Base-by-base conservation (phyloP, 2,113 vertebrate species). In the Cebidichthys violaceus region DNA sequence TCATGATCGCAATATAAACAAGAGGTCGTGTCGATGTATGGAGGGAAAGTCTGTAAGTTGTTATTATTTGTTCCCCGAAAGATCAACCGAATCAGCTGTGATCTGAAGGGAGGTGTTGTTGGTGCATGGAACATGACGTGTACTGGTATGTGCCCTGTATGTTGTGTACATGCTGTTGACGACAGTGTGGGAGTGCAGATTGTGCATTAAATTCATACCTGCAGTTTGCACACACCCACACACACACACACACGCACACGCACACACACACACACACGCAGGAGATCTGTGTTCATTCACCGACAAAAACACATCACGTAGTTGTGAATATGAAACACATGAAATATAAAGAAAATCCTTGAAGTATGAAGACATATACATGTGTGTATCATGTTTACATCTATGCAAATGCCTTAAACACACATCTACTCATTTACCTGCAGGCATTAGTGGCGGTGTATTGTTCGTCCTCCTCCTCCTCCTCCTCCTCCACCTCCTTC, bases 391-490 rank as follows among this genome's bases (percentile, higher is more conserved):
- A 52, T 70, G 71, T 73, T 68, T 35, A 64, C 59, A 24, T 74
- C 62, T 52, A n/a, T 27, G 6, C 33, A 75, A 41, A 65, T 41
- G 69, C 10, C n/a, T 37, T 14, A 66, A 57, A 79, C 29, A 60
- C 41, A 33, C 57, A 41, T 76, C 27, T 39, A 4, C 39, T 85
- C 70, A 69, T 37, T 37, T 31, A 88, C 86, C 81, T 77, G 88
- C 82, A 85, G 88, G 77, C 84, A 68, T 82, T 52, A 79, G 73
- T 71, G 83, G 75, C 79, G 75, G 79, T 70, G 88, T 79, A 89
- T 92, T 93, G 83, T 86, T 91, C 86, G 9, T 89, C 77, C 50
- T 86, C 64, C 35, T 33, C 82, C 71, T 81, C 77, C 60, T 83
- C 70, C 74, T 55, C 37, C 65, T 73, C 76, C 73, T 82, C 68